Evolutionary conservation across 1,140 invertebrate species (phyloP).

Genomic region (Elysia chlorotica): DNA sequence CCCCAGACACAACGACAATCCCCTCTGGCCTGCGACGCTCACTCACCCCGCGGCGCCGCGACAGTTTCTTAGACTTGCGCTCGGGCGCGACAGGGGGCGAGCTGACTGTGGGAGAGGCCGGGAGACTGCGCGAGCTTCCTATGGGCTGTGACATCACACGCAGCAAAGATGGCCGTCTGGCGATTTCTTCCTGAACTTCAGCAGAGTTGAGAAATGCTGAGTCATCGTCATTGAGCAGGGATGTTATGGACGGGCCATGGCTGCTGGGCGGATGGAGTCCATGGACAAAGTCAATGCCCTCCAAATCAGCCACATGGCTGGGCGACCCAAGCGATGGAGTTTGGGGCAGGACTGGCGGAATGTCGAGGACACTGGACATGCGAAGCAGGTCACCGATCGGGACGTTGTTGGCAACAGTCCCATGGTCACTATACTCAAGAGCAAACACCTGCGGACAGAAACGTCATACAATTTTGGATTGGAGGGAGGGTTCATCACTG

Average conservation of each 20-base stretch:
- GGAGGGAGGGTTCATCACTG: neutral
- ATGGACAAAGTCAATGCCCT: neutral
- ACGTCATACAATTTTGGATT: neutral
- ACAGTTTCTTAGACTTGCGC: constrained; percentile 1
- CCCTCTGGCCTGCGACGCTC: neutral
- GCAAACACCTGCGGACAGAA: constrained; percentile 9
- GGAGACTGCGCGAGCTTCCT: neutral
- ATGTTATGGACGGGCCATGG: neutral
- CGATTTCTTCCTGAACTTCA: neutral
- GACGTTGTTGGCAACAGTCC: neutral
- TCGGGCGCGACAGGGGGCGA: neutral
- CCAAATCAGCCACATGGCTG: neutral
- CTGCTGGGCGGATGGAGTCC: neutral
- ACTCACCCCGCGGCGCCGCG: neutral
- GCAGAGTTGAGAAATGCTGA: neutral
- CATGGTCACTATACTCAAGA: constrained; percentile 7
- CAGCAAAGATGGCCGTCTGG: neutral
- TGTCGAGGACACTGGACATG: constrained; percentile 14
- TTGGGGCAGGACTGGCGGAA: neutral
- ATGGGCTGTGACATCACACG: neutral
- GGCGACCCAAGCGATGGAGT: too few species aligned
- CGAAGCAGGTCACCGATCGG: constrained; percentile 13
- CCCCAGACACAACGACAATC: neutral
- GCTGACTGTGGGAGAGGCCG: neutral
- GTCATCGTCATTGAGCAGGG: neutral